phyloP scores from a whole-genome alignment of 2,113 vertebrate genomes.

The Anoura caudifer region DNA sequence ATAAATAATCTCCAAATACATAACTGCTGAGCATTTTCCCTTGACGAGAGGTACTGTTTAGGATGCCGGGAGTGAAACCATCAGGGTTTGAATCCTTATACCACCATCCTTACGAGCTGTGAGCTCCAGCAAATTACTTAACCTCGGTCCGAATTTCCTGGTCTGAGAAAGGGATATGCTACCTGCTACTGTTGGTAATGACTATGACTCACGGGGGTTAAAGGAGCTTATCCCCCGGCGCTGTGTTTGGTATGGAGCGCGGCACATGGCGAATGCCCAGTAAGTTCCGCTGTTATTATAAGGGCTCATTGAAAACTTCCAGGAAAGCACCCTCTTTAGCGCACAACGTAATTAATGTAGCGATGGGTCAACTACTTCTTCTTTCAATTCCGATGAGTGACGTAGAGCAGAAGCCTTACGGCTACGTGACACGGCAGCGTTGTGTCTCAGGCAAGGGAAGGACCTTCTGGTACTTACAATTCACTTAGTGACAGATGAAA shows the following conservation, averaged over 20 bases:
- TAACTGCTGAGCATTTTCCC: not conserved
- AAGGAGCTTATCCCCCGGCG: fast-evolving
- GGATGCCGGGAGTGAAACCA: not conserved
- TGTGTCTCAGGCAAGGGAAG: not conserved
- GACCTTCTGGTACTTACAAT: not conserved
- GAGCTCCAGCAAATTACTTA: not conserved
- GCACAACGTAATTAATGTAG: too few species aligned
- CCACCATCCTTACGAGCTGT: not conserved
- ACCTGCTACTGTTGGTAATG: too few species aligned
- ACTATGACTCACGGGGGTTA: too few species aligned
- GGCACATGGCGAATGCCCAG: not conserved
- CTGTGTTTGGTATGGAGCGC: not conserved
- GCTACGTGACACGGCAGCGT: not conserved
- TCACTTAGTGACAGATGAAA: not conserved
- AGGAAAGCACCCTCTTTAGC: not conserved
- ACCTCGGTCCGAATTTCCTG: not conserved
- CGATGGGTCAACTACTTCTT: not conserved
- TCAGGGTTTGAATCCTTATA: not conserved
- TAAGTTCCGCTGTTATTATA: not conserved
- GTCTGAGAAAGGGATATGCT: not conserved
- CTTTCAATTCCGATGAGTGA: not conserved
- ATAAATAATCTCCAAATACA: not conserved
- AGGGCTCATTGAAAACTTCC: not conserved
- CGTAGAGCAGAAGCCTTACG: not conserved
- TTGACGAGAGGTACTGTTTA: not conserved